Conservation (phyloP, 2,797 vertebrate genomes). For the Lutjanus argentimaculatus region DNA sequence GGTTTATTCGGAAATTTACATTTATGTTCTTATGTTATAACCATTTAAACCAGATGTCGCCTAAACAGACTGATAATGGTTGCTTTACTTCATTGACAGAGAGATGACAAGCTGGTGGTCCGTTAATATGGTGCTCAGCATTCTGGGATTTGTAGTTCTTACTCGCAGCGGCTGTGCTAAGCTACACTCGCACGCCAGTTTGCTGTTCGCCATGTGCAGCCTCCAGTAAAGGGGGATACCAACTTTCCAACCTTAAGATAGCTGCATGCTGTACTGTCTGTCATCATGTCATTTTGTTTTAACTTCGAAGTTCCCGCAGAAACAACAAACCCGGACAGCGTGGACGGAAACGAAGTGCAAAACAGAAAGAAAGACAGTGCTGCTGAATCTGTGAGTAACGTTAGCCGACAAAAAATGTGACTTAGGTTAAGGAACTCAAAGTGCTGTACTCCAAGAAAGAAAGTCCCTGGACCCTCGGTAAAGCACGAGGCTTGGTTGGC, state of each 20-base stretch:
- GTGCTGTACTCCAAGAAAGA: neutral
- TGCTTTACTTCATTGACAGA: neutral
- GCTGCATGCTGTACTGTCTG: neutral
- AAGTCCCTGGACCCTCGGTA: no score
- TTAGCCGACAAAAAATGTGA: neutral
- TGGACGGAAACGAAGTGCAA: slow-evolving; percentile 25
- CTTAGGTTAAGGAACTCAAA: neutral
- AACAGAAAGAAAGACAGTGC: slow-evolving; percentile 37
- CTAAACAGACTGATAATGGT: fast-evolving
- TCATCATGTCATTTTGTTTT: slow-evolving; percentile 86
- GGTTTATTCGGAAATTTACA: neutral
- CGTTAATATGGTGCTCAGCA: neutral
- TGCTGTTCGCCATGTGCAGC: slow-evolving; percentile 42
- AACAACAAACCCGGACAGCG: slow-evolving; percentile 16
- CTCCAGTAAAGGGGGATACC: neutral
- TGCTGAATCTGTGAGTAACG: slow-evolving; percentile 67
- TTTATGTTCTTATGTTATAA: neutral
- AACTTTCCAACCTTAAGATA: slow-evolving; percentile 2
- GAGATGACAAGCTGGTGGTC: neutral
- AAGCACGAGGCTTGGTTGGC: no score
- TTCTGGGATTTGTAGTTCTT: slow-evolving; percentile 74
- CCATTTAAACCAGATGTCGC: fast-evolving
- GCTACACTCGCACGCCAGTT: slow-evolving; percentile 2
- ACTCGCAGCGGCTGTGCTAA: neutral
- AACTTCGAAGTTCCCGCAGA: slow-evolving; percentile 81